Conservation (phyloP, 2,888 invertebrate species). For the Melieria crassipennis region DNA sequence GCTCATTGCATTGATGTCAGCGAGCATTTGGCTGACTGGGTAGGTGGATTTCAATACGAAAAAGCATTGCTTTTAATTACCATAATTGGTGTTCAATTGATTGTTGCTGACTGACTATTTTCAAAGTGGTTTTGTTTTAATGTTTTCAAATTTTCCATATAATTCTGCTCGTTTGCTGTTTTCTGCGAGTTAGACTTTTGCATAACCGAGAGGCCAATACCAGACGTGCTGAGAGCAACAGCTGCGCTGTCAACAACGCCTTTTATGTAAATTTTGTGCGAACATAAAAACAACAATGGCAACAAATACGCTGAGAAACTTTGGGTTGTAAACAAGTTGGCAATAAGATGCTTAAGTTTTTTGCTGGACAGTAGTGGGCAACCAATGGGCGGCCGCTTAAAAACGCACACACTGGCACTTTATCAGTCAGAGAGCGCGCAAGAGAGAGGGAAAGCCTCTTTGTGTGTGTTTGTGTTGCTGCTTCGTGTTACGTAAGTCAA, state of each 20-base stretch:
- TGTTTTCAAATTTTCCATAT: background rate
- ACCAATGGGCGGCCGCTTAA: constrained; percentile 16
- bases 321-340: background rate
- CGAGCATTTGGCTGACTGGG: no score
- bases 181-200: constrained; percentile 5
- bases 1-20: no score
- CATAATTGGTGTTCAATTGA: constrained; percentile 13
- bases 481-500: no score
- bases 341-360: background rate
- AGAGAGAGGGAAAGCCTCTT: constrained; percentile 34
- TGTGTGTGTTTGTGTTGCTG: no score
- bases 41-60: no score
- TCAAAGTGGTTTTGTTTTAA: background rate
- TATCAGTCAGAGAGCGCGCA: background rate
- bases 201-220: constrained; percentile 4
- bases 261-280: constrained; percentile 26
- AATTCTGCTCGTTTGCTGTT: background rate
- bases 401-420: constrained; percentile 15
- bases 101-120: background rate
- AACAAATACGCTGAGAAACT: background rate
- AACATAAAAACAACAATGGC: constrained; percentile 1
- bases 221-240: constrained; percentile 23
- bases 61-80: constrained; percentile 4
- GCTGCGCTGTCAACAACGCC: constrained; percentile 20
- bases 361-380: background rate